Evolutionary conservation across 2,888 invertebrate genomes (phyloP), one percentile per base, ranked within the genome.

Genomic region (Lamproptera curius): DNA sequence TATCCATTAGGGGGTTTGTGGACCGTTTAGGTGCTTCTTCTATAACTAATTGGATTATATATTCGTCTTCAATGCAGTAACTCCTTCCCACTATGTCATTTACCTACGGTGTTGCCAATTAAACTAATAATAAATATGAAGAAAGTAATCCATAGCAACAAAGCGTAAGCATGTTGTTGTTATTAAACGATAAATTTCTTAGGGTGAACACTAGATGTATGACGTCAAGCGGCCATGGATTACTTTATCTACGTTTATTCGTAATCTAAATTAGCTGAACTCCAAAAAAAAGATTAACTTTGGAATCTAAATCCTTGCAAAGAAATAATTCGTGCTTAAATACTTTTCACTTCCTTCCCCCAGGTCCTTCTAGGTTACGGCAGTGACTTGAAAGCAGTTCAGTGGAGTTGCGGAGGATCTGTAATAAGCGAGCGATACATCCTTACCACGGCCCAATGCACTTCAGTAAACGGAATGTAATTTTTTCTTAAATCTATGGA

Each of bases 301-400:
- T 6, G 8, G 8, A 23, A 23, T 23, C 23, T 23, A 23, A 8
- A 8, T 4, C 23, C 23, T 6, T 8, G 23, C n/a, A n/a, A n/a
- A n/a, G n/a, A n/a, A n/a, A n/a, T n/a, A n/a, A n/a, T n/a, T 44
- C 8, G 33, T 33, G n/a, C n/a, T 33, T 33, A 9, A 9, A 33
- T 33, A 33, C 3, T 33, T 33, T 28, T 8, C 10, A 10, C 13
- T 3, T 39, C 38, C 11, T 13, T 8, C 6, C 45, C 44, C 4
- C 52, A 76, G 76, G 75, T 59, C 0, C 55, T 76, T 1, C 54
- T 76, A 0, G 75, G 75, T 0, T 74, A 60, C 33, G 74, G 70
- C 0, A 51, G 54, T 1, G 50, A 58, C 0, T 39, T 43, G 0
- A 23, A 45, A 1, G 48, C 58, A 0, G 46, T 54, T 0, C 44